These are phyloP conservation scores for Drosophila kikkawai DNA, from an alignment of 1,140 invertebrate species.

Conservation along the genomic window DNA sequence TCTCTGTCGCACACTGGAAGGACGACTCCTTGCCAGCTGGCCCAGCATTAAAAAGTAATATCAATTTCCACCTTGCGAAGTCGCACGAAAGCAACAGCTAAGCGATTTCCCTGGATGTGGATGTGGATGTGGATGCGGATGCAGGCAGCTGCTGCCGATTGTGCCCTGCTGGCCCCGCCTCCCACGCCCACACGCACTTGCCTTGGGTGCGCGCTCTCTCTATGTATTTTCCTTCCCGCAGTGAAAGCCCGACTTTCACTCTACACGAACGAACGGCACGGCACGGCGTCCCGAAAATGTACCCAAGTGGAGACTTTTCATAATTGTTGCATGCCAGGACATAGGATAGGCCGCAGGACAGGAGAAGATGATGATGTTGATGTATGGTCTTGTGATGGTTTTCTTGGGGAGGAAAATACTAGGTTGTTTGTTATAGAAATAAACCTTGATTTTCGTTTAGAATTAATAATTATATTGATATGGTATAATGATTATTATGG, in stretches of 20 bases:
- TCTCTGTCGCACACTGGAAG: conserved; percentile 50
- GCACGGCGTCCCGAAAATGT: not conserved
- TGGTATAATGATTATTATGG: too few relatives aligned
- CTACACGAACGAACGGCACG: conserved; percentile 25
- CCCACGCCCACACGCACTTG: conserved; percentile 66
- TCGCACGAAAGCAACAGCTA: conserved; percentile 78
- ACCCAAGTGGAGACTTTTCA: conserved; percentile 68
- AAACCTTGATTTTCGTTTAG: not conserved
- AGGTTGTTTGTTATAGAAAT: not conserved
- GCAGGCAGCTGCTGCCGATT: conserved; percentile 40
- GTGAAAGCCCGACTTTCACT: conserved; percentile 19
- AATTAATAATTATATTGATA: not conserved
- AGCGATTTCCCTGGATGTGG: conserved; percentile 82
- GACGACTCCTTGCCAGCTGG: conserved; percentile 62
- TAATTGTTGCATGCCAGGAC: conserved; percentile 74
- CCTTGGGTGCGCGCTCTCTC: conserved; percentile 72
- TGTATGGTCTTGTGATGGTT: conserved; percentile 1
- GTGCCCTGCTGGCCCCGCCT: conserved; percentile 56
- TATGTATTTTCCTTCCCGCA: conserved; percentile 6
- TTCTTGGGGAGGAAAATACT: not conserved
- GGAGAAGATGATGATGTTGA: conserved; percentile 28
- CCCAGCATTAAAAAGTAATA: conserved; percentile 83
- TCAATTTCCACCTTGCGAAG: conserved; percentile 81
- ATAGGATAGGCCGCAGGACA: conserved; percentile 25
- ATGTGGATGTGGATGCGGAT: conserved; percentile 74